phyloP scores from a whole-genome alignment of 2,113 vertebrate species.

The Hemibagrus wyckioides region DNA sequence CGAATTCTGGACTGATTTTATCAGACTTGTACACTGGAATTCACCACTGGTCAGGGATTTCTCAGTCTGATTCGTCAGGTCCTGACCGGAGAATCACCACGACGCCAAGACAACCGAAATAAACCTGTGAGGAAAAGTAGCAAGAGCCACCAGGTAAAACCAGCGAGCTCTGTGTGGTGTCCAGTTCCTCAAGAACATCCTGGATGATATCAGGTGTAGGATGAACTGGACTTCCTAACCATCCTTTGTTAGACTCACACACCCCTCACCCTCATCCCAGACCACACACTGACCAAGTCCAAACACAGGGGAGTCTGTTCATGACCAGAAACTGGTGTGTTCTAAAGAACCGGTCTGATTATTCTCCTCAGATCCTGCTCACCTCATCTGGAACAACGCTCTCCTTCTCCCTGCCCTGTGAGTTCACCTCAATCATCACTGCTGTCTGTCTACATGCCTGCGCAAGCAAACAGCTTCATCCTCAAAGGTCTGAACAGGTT shows the following conservation, averaged over 20 bases:
- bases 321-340: neutral
- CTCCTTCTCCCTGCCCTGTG: neutral
- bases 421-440: neutral
- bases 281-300: neutral
- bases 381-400: neutral
- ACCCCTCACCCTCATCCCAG: too few relatives aligned
- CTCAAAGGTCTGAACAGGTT: neutral
- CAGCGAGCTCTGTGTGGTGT: neutral
- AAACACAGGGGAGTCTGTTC: neutral
- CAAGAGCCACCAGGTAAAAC: neutral
- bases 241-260: neutral
- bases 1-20: neutral
- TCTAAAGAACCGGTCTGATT: neutral
- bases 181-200: neutral
- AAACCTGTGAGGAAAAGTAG: neutral
- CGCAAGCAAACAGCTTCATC: neutral
- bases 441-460: neutral
- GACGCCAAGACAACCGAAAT: neutral
- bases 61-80: neutral
- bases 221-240: neutral
- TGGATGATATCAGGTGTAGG: neutral
- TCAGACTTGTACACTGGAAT: neutral
- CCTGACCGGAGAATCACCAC: neutral
- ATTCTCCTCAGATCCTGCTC: neutral
- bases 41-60: neutral